phyloP scores from a whole-genome alignment of 2,797 vertebrate genomes.

The Phrynocephalus vlangalii region DNA sequence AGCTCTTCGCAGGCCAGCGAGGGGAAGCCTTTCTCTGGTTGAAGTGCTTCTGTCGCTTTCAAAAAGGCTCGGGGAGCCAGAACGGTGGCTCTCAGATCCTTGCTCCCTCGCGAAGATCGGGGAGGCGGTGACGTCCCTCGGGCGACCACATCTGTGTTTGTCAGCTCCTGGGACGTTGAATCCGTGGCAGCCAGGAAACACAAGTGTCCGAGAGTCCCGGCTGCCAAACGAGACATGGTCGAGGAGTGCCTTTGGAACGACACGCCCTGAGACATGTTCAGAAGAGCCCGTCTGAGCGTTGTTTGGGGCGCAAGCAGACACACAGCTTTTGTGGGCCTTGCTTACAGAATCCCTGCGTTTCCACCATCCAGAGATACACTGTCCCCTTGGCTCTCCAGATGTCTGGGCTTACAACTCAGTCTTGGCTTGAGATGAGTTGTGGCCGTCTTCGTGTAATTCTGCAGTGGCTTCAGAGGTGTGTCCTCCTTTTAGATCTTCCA shows the following conservation, averaged over 20 bases:
- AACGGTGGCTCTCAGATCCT: conserved; percentile 75
- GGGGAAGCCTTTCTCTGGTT: conserved; percentile 79
- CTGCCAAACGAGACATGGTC: not conserved
- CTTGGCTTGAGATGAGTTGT: too few relatives aligned
- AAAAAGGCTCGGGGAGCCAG: conserved; percentile 73
- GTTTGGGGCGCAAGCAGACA: too few relatives aligned
- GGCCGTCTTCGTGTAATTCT: too few relatives aligned
- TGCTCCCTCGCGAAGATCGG: conserved; percentile 63
- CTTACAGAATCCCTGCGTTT: too few relatives aligned
- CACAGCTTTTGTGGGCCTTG: too few relatives aligned
- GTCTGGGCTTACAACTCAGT: too few relatives aligned
- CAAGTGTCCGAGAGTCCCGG: conserved; percentile 6
- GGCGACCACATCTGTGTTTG: conserved; percentile 53
- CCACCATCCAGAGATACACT: too few relatives aligned
- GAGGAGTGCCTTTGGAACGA: not conserved
- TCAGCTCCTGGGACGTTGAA: conserved; percentile 41
- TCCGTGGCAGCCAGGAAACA: conserved; percentile 1
- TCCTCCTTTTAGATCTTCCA: too few relatives aligned
- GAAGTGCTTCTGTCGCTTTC: conserved; percentile 74
- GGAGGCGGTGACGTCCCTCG: conserved; percentile 20
- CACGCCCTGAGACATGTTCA: not conserved
- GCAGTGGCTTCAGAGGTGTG: too few relatives aligned
- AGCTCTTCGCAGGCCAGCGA: conserved; percentile 74
- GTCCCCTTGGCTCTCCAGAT: too few relatives aligned
- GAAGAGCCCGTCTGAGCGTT: not conserved